Evolutionary conservation across 2,888 invertebrate species (phyloP).

Genomic region (Sussaba pulchella): DNA sequence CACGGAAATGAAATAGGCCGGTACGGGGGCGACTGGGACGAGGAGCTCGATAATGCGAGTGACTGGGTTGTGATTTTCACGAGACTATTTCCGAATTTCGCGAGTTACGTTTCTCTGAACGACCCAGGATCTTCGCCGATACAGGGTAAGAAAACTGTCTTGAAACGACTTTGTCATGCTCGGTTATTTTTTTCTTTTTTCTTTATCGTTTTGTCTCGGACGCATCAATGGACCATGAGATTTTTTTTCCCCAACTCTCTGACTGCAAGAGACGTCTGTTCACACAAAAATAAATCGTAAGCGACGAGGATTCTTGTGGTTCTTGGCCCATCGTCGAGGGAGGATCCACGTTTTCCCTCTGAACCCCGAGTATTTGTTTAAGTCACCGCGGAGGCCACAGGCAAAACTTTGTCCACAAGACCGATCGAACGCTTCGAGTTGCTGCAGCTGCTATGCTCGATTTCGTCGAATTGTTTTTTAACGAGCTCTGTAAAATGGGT

Average conservation of each 20-base stretch:
- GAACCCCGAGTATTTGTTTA: conserved; percentile 50
- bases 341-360: conserved; percentile 39
- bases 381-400: conserved; percentile 39
- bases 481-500: conserved; percentile 44
- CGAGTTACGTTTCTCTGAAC: conserved; percentile 31
- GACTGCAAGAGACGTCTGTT: conserved; percentile 33
- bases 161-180: background rate
- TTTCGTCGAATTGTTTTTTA: conserved; percentile 47
- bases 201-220: background rate
- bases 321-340: background rate
- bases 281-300: conserved; percentile 31
- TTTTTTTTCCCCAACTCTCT: conserved; percentile 12
- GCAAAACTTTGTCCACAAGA: conserved; percentile 28
- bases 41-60: conserved; percentile 45
- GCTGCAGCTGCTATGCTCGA: conserved; percentile 26
- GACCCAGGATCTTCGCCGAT: conserved; percentile 22
- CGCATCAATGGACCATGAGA: background rate
- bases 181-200: background rate
- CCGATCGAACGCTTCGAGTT: conserved; percentile 8
- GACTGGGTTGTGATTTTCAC: conserved; percentile 59
- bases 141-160: conserved; percentile 50
- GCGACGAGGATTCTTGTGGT: background rate
- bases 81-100: conserved; percentile 58
- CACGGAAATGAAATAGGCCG: conserved; percentile 52
- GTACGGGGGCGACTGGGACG: conserved; percentile 43